Base-by-base conservation (phyloP, 2,797 vertebrate genomes). In the Gephyroberyx darwinii region DNA sequence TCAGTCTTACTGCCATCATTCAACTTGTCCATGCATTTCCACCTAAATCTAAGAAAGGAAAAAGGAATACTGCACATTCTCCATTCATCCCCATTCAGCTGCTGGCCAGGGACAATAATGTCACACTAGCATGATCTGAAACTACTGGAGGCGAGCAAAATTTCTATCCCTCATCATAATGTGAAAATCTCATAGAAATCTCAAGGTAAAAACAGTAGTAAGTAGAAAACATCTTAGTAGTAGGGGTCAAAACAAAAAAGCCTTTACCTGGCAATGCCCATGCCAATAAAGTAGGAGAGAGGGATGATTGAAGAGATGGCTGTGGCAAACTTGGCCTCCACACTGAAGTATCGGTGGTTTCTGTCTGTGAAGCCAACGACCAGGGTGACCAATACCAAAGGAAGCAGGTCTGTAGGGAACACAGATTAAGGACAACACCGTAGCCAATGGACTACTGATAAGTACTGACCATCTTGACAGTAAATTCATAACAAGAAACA, bases 191-290 rank as follows among this genome's bases (percentile, higher is more conserved):
- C 26, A 26, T 2, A 26, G 26, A 2, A 26, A 26, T 26, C 26
- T 26, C 26, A 26, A 26, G 26, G 26, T 26, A 26, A 26, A 26
- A 26, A 26, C 26, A 26, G 26, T 26, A 26, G 26, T 26, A 26
- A 26, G 26, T 26, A 26, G 26, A 3, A 26, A 26, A 26, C 26
- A 2, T 16, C 4, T 14, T 16, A 16, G 43, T 14, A 45, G 43
- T 45, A 14, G 1, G 5, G 4, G 4, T 16, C 43, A 45, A 45
- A 41, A 41, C 39, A 41, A 41, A 41, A 52, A 0, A 7, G 16
- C 8, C 2, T 16, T 86, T 89, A 96, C 96, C 96, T 97, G 80
- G 96, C 96, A 0, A 97, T 98, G 17, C 95, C 96, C 96, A 97
- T 96, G 48, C 96, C 96, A 0, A 96, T 97, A 81, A 94, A 96